Percentiles rank a stretch among this genome's conserved stretches.
Evolutionary conservation across 2,888 invertebrate species (phyloP).

Genomic region (Plagiodera versicolora): DNA sequence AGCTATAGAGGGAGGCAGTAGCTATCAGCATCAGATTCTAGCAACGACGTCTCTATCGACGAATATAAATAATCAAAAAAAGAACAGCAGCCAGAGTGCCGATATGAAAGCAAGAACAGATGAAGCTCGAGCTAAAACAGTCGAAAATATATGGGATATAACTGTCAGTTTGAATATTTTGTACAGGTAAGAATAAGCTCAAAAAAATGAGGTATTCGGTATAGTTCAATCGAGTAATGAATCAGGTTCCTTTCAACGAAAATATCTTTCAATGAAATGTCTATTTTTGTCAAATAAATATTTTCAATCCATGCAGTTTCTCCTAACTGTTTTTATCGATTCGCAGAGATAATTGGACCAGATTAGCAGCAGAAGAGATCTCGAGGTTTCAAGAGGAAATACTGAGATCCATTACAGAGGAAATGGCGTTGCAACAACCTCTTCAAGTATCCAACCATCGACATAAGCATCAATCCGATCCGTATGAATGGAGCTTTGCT

Average conservation of each 20-base stretch:
- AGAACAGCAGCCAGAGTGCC: constrained; percentile 50
- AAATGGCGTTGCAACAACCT: constrained; percentile 60
- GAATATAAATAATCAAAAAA: constrained; percentile 43
- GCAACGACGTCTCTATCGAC: constrained; percentile 57
- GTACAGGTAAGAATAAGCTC: constrained; percentile 59
- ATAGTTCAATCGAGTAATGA: too few species aligned
- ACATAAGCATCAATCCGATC: constrained; percentile 52
- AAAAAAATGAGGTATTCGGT: too few species aligned
- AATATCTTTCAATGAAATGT: too few species aligned
- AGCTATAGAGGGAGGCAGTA: constrained; percentile 75
- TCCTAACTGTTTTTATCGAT: background rate
- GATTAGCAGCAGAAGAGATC: constrained; percentile 76
- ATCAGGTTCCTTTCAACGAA: too few species aligned
- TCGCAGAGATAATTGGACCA: constrained; percentile 78
- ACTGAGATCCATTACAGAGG: constrained; percentile 76
- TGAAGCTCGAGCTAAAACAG: constrained; percentile 69
- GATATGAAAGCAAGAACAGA: constrained; percentile 56
- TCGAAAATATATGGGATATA: constrained; percentile 90
- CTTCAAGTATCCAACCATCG: constrained; percentile 49
- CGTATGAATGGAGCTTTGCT: constrained; percentile 85
- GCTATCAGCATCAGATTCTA: constrained; percentile 61
- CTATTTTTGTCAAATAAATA: too few species aligned
- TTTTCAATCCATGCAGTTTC: too few species aligned
- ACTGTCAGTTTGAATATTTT: constrained; percentile 86
- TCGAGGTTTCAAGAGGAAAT: constrained; percentile 76